Percentiles rank a stretch among this genome's conserved stretches.
Evolutionary conservation across 1,140 invertebrate species (phyloP).

Genomic region (Hyles euphorbiae): DNA sequence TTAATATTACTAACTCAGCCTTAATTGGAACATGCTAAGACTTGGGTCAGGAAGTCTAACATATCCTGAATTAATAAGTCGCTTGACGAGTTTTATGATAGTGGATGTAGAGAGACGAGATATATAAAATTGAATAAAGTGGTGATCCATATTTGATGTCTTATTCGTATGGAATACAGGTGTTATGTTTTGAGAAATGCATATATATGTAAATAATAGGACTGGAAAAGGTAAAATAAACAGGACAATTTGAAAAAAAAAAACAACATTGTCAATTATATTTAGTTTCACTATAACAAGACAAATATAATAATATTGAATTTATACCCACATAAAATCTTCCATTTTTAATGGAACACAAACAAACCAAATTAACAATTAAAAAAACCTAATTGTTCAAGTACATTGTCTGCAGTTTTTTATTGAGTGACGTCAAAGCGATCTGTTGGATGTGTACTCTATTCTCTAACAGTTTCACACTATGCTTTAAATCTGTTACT

Average conservation of each 20-base stretch:
- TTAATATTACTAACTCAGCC: no score
- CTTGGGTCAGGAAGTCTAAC: not conserved
- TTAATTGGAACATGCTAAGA: no score
- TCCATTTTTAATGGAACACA: not conserved
- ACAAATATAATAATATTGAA: no score
- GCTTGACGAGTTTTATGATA: not conserved
- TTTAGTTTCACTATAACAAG: no score
- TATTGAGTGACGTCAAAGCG: conserved; percentile 47
- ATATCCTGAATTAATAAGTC: not conserved
- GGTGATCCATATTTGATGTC: no score
- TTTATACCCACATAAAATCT: not conserved
- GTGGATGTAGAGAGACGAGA: not conserved
- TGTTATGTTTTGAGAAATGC: no score
- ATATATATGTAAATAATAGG: no score
- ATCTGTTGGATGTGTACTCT: conserved; percentile 69
- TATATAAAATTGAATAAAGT: no score
- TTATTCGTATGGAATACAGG: no score
- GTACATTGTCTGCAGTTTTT: conserved; percentile 37
- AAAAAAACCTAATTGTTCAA: conserved; percentile 3
- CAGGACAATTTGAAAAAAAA: no score
- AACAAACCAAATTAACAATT: not conserved
- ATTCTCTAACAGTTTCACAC: conserved; percentile 69
- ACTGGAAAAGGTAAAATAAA: no score
- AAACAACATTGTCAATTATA: no score
- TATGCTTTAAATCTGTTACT: conserved; percentile 66